A percentile compares a stretch with the other conserved stretches of the same genome.
These are phyloP conservation scores for Tetragnatha montana DNA, from an alignment of 2,888 invertebrate genomes.

Conservation along the genomic window DNA sequence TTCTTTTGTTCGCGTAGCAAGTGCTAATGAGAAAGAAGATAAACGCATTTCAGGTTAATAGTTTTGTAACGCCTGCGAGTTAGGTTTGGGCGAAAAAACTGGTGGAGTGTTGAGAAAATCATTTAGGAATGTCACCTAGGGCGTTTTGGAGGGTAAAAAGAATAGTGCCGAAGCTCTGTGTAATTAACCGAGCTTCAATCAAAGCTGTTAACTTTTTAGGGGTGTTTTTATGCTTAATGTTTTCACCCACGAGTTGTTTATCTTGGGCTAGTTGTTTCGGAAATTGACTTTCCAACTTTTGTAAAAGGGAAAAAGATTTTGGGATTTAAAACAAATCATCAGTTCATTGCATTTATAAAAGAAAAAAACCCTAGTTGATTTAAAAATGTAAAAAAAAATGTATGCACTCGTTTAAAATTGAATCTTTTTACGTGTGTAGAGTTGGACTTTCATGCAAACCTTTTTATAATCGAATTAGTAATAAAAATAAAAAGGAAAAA, in stretches of 20 bases:
- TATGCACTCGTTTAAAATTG: too few species aligned
- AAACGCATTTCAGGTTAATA: neutral
- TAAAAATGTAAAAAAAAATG: too few species aligned
- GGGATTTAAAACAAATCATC: neutral
- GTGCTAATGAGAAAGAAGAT: conserved; percentile 40
- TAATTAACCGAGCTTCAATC: neutral
- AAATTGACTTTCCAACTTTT: conserved; percentile 5
- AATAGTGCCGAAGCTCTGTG: neutral
- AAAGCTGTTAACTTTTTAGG: neutral
- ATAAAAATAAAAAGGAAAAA: too few species aligned
- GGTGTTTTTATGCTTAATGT: neutral
- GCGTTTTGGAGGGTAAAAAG: neutral
- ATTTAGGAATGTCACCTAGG: neutral
- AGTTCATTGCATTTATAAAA: neutral
- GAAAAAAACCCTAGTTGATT: too few species aligned
- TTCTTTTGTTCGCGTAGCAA: conserved; percentile 18
- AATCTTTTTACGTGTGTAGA: too few species aligned
- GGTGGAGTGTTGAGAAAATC: neutral
- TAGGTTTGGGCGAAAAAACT: neutral
- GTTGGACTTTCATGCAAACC: too few species aligned
- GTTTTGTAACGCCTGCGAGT: conserved; percentile 15
- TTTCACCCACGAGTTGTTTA: conserved; percentile 10
- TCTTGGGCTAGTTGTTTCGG: neutral
- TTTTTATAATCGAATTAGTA: too few species aligned
- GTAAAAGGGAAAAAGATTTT: neutral